Conservation (phyloP, 2,113 vertebrate genomes). For the Microtus oregoni region DNA sequence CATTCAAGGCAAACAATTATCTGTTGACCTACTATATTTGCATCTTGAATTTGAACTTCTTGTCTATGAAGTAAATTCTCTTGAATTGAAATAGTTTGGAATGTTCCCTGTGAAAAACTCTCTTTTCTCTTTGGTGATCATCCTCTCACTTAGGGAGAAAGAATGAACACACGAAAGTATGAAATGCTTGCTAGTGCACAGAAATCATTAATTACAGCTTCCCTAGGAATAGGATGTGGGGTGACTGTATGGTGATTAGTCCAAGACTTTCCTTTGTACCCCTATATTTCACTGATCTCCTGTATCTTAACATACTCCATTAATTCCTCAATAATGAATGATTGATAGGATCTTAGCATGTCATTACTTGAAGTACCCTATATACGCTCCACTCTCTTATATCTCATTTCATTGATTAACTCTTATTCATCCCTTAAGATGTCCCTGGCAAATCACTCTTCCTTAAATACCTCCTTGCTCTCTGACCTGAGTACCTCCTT, state of each 20-base stretch:
- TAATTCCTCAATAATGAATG: not conserved
- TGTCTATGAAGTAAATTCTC: not conserved
- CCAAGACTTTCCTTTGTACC: not conserved
- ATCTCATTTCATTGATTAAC: slow-evolving; percentile 7
- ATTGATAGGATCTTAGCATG: slow-evolving; percentile 10
- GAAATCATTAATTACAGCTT: not conserved
- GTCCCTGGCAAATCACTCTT: not conserved
- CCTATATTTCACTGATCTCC: not conserved
- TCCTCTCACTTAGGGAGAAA: not conserved
- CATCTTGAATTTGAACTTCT: not conserved
- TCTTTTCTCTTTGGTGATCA: not conserved
- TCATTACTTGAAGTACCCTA: not conserved
- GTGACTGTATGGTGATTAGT: not conserved
- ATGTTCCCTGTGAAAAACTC: not conserved
- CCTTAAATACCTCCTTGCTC: not conserved
- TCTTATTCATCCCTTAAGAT: not conserved
- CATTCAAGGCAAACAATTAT: not conserved
- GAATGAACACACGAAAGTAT: not conserved
- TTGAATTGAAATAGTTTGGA: not conserved
- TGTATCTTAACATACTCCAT: not conserved
- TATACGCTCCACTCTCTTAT: not conserved
- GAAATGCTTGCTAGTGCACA: not conserved
- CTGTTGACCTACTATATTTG: not conserved
- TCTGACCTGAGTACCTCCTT: not conserved
- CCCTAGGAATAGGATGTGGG: not conserved